Evolutionary conservation across 1,140 invertebrate species (phyloP).

Genomic region (Cydia pomonella): DNA sequence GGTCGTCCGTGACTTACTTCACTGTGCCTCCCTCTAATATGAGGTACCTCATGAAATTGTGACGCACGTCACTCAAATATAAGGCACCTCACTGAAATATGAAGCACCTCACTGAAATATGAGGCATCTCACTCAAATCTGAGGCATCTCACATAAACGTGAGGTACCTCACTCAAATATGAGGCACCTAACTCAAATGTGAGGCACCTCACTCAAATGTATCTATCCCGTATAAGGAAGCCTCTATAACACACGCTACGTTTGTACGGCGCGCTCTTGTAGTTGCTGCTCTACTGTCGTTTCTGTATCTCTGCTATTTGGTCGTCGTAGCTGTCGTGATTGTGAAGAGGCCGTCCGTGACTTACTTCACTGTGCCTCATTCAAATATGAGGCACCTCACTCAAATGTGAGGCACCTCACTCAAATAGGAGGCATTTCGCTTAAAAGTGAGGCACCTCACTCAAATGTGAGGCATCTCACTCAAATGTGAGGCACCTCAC

Average conservation of each 20-base stretch:
- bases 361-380: conserved; percentile 40
- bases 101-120: not conserved
- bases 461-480: too few relatives aligned
- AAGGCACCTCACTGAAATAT: too few relatives aligned
- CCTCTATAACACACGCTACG: conserved; percentile 60
- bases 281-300: conserved; percentile 50
- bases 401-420: not conserved
- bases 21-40: too few relatives aligned
- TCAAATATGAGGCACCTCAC: not conserved
- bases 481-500: too few relatives aligned
- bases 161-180: not conserved
- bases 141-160: not conserved
- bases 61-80: too few relatives aligned
- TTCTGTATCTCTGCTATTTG: conserved; percentile 61
- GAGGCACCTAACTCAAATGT: not conserved
- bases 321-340: too few relatives aligned
- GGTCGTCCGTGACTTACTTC: too few relatives aligned
- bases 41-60: too few relatives aligned
- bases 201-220: conserved; percentile 14
- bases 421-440: too few relatives aligned
- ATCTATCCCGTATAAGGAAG: conserved; percentile 56
- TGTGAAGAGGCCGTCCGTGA: too few relatives aligned
- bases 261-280: conserved; percentile 57
- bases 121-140: too few relatives aligned
- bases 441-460: not conserved